Evolutionary conservation across 2,113 vertebrate species (phyloP).

Genomic region (Dicaeum eximium): DNA sequence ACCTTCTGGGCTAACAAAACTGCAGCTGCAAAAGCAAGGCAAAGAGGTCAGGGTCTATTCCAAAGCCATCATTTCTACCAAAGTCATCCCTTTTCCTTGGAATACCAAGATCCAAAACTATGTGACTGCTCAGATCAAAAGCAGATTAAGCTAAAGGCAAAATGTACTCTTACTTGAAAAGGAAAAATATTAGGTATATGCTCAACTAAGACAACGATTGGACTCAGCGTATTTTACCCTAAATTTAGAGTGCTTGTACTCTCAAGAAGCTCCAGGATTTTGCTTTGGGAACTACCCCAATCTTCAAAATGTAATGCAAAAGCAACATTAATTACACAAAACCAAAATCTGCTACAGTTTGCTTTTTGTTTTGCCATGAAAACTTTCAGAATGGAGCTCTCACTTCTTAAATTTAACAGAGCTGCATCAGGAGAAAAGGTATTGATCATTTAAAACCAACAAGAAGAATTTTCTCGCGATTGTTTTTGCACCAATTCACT

Average conservation of each 20-base stretch:
- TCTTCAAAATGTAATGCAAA: background rate
- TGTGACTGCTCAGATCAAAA: background rate
- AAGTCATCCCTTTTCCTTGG: background rate
- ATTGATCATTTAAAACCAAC: background rate
- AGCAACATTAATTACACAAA: background rate
- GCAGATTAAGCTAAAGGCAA: background rate
- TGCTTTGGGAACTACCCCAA: background rate
- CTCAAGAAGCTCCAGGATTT: background rate
- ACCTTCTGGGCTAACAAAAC: background rate
- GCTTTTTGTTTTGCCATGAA: background rate
- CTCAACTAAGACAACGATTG: background rate
- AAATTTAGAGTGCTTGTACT: background rate
- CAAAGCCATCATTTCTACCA: background rate
- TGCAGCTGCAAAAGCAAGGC: background rate
- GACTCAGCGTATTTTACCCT: background rate
- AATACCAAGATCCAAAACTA: background rate
- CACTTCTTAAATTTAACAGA: background rate
- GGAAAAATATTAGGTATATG: background rate
- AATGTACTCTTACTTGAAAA: background rate
- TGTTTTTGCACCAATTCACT: background rate
- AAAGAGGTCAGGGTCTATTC: background rate
- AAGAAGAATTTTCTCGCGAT: background rate
- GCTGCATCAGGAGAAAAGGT: background rate
- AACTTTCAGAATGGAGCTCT: background rate
- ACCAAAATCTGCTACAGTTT: background rate